Evolutionary conservation across 2,888 invertebrate species (phyloP).

Genomic region (Augiades crinisus): DNA sequence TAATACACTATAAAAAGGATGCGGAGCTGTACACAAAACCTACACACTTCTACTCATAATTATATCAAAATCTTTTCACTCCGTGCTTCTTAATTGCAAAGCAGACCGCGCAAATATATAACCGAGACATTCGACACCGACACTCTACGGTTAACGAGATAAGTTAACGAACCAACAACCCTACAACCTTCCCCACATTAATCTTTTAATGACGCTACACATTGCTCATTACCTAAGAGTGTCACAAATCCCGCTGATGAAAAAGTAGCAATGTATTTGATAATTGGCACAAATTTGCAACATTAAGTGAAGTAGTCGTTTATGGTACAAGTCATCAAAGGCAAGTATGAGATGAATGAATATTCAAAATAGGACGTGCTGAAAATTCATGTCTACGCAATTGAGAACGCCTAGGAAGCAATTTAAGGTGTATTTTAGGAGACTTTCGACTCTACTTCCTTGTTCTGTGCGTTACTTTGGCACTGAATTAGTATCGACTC

Average conservation of each 20-base stretch:
- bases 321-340: conserved; percentile 21
- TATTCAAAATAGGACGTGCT: conserved; percentile 29
- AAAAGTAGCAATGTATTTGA: conserved; percentile 5
- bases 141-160: conserved; percentile 13
- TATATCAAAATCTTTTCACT: conserved; percentile 21
- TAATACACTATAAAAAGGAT: background rate
- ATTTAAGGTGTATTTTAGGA: conserved; percentile 6
- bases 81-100: conserved; percentile 10
- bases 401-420: conserved; percentile 27
- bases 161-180: conserved; percentile 17
- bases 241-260: too few relatives aligned
- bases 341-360: conserved; percentile 25
- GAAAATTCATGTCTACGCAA: conserved; percentile 29
- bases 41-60: conserved; percentile 6
- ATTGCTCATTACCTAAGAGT: background rate
- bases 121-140: conserved; percentile 12
- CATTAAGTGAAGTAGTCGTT: background rate
- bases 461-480: background rate
- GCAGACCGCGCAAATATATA: conserved; percentile 9
- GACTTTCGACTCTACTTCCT: background rate
- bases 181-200: background rate
- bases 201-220: background rate
- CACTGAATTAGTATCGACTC: too few relatives aligned
- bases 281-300: background rate
- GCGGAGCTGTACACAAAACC: background rate